A percentile compares a stretch with the other conserved stretches of the same genome.
Evolutionary conservation across 2,113 vertebrate species (phyloP).

Genomic region (Clinocottus analis): DNA sequence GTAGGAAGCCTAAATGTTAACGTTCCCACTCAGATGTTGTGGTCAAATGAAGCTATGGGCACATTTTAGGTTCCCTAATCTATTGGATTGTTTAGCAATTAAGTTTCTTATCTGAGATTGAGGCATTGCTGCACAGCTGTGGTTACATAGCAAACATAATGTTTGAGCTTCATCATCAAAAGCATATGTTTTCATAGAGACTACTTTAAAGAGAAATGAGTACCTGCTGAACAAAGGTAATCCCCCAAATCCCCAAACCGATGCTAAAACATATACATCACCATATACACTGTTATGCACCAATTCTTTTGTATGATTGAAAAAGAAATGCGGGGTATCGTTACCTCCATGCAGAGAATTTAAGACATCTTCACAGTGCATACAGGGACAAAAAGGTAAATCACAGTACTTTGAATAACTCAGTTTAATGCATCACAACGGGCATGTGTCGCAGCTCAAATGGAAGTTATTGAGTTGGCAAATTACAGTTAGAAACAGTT

Average conservation of each 20-base stretch:
- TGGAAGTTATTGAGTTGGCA: background rate
- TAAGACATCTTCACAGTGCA: background rate
- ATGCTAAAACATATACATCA: background rate
- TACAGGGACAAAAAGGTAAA: background rate
- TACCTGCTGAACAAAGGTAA: background rate
- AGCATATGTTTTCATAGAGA: slow-evolving; percentile 1
- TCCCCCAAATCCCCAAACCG: background rate
- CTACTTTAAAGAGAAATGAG: background rate
- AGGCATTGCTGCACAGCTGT: slow-evolving; percentile 17
- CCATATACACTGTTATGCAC: background rate
- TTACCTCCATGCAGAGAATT: background rate
- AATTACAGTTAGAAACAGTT: too few relatives aligned
- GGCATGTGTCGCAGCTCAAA: background rate
- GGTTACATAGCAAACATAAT: background rate
- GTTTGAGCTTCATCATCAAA: slow-evolving; percentile 16
- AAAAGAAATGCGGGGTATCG: background rate
- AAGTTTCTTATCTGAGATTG: background rate
- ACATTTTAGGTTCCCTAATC: background rate
- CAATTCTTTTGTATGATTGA: background rate
- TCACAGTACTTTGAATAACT: background rate
- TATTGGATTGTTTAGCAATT: background rate
- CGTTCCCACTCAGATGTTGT: background rate
- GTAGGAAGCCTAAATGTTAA: background rate
- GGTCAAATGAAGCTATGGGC: too few relatives aligned
- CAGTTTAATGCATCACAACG: background rate